Evolutionary conservation across 2,797 vertebrate species (phyloP).

Genomic region (Lepidocolaptes lacrymiger): DNA sequence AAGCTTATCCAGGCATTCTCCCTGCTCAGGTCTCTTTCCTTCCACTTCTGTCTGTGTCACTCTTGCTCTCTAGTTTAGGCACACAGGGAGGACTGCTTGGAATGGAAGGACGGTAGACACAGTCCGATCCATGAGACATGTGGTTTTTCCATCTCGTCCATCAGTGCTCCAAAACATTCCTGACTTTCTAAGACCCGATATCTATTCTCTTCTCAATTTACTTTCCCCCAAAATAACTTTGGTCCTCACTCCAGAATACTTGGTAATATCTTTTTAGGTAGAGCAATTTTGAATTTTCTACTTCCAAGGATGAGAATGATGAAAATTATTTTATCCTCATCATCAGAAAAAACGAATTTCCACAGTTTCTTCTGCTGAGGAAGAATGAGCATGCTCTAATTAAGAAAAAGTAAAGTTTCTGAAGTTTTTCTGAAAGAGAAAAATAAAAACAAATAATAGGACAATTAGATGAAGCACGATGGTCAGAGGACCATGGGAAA

Average conservation of each 20-base stretch:
- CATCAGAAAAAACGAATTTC: neutral
- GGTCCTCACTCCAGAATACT: fast-evolving
- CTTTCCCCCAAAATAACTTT: neutral
- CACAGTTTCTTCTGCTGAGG: neutral
- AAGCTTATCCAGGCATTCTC: fast-evolving
- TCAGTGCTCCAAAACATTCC: neutral
- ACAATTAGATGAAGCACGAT: neutral
- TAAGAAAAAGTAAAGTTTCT: neutral
- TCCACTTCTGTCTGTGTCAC: neutral
- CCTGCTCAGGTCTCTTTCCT: neutral
- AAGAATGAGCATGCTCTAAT: neutral
- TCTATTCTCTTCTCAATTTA: neutral
- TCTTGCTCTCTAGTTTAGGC: neutral
- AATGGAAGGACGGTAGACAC: neutral
- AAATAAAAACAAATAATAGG: neutral
- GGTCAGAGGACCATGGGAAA: neutral
- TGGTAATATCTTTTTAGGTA: neutral
- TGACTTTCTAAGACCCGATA: neutral
- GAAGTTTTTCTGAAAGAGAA: neutral
- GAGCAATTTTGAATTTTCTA: neutral
- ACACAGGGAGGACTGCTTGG: neutral
- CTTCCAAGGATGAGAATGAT: neutral
- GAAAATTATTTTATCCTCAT: neutral
- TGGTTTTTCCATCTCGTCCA: neutral
- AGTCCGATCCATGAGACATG: neutral